Evolutionary conservation across 2,797 vertebrate species (phyloP), one percentile per base, ranked within the genome.

Genomic region (Pipistrellus nathusii): DNA sequence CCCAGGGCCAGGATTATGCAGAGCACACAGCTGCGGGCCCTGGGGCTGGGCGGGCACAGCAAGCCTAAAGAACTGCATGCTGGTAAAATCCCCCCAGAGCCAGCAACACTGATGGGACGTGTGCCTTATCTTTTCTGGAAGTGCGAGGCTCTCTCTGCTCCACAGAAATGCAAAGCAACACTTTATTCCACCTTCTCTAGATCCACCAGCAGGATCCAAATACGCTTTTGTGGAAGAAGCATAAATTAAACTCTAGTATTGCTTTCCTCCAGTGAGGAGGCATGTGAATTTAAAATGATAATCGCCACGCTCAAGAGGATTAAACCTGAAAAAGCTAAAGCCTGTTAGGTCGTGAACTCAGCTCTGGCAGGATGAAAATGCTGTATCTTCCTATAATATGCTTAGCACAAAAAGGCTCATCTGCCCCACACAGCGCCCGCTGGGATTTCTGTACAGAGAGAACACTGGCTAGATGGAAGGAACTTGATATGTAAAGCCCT

Each of bases 241-340:
- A 53, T 62, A 87, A 89, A 85, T 59, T 88, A 84, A 96, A 94
- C 46, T 86, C 21, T n/a, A 41, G 38, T 41, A 59, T 35, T 44
- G 41, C 59, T 81, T 68, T 85, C 85, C 73, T 78, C 18, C 81
- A 91, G 57, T 46, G 71, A 77, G 69, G 20, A 69, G 14, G 55
- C 10, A 38, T 68, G 21, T 66, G 41, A 68, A 62, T 82, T 88
- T 81, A 90, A 94, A 85, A 73, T 12, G 38, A 9, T 62, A 55
- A 75, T 21, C 17, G 8, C 66, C 90, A 94, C 5, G 68, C 88
- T 93, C 81, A 73, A 59, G 38, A 90, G 46, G 41, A 82, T 83
- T 69, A 93, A 27, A 86, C 21, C 15, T 48, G 32, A 32, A 88
- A 93, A 71, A 32, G n/a, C n/a, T 72, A 68, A 92, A 68, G 30